A percentile compares a stretch with the other conserved stretches of the same genome.
phyloP scores from a whole-genome alignment of 2,888 invertebrate genomes.

The Allophyes oxyacanthae region DNA sequence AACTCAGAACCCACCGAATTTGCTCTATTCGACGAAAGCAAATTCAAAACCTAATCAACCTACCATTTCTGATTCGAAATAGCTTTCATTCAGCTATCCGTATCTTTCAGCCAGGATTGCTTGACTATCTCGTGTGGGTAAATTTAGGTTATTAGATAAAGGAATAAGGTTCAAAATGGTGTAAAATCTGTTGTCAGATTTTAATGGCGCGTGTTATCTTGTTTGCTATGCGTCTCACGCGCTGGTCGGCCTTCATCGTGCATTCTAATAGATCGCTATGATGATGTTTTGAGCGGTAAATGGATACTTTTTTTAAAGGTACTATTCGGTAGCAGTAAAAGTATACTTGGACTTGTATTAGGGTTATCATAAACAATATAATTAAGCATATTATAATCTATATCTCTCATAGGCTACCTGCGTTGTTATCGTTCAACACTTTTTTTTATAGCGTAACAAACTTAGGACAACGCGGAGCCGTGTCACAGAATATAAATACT shows the following conservation, averaged over 20 bases:
- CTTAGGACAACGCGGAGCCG: no score
- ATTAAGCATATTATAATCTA: conserved; percentile 1
- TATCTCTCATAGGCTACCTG: no score
- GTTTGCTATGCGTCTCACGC: conserved; percentile 69
- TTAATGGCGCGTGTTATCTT: conserved; percentile 48
- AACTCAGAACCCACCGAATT: conserved; percentile 51
- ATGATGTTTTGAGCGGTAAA: conserved; percentile 64
- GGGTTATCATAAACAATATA: conserved; percentile 10
- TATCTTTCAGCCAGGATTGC: conserved; percentile 50
- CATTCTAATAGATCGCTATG: conserved; percentile 73
- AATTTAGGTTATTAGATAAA: conserved; percentile 34
- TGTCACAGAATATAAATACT: no score
- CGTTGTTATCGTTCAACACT: no score
- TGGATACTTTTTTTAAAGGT: conserved; percentile 46
- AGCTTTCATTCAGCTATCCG: conserved; percentile 62
- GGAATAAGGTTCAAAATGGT: conserved; percentile 46
- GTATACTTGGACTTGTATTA: conserved; percentile 17
- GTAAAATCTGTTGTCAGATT: conserved; percentile 43
- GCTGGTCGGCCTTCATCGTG: conserved; percentile 55
- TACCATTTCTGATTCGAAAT: conserved; percentile 68
- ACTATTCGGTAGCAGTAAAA: conserved; percentile 1
- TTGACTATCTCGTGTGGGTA: conserved; percentile 28
- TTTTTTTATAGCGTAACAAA: no score
- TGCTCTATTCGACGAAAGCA: conserved; percentile 62
- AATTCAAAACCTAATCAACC: conserved; percentile 72